Evolutionary conservation across 1,140 invertebrate species (phyloP).

Genomic region (Diplogasteroides magnus): DNA sequence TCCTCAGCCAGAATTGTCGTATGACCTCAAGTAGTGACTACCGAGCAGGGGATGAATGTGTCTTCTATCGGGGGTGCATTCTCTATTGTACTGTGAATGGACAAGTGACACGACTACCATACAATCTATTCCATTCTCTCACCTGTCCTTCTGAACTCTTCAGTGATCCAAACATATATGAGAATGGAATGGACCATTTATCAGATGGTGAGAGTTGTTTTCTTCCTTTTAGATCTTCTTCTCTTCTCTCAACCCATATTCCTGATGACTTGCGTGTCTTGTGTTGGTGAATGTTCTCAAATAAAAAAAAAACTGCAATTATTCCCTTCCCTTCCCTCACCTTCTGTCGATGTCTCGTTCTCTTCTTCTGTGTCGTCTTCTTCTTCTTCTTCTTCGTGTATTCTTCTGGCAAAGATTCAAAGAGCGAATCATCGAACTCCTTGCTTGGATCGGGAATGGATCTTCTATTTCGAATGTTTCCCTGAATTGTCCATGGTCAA

Average conservation of each 20-base stretch:
- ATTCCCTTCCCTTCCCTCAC: conserved; percentile 5
- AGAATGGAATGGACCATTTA: conserved; percentile 45
- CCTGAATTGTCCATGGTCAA: too few species aligned
- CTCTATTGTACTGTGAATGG: too few species aligned
- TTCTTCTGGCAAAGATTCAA: conserved; percentile 12
- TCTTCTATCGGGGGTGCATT: background rate
- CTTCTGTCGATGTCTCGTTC: conserved; percentile 1
- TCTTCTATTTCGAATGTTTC: too few species aligned
- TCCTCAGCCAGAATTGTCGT: conserved; percentile 52
- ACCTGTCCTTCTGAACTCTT: conserved; percentile 28
- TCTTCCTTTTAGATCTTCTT: background rate
- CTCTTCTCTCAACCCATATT: background rate
- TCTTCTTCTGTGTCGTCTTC: conserved; percentile 14
- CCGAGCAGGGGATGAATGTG: conserved; percentile 7
- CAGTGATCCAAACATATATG: conserved; percentile 32
- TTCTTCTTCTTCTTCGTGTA: conserved; percentile 1
- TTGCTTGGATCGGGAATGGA: background rate
- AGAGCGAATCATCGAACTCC: conserved; percentile 18
- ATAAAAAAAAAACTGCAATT: background rate
- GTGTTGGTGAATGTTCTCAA: too few species aligned
- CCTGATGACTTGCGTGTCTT: background rate
- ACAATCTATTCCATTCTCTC: background rate
- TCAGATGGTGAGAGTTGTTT: conserved; percentile 7
- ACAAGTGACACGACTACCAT: conserved; percentile 34
- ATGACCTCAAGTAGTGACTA: conserved; percentile 43